Conservation (phyloP, 2,797 vertebrate species). For the Pygocentrus nattereri region DNA sequence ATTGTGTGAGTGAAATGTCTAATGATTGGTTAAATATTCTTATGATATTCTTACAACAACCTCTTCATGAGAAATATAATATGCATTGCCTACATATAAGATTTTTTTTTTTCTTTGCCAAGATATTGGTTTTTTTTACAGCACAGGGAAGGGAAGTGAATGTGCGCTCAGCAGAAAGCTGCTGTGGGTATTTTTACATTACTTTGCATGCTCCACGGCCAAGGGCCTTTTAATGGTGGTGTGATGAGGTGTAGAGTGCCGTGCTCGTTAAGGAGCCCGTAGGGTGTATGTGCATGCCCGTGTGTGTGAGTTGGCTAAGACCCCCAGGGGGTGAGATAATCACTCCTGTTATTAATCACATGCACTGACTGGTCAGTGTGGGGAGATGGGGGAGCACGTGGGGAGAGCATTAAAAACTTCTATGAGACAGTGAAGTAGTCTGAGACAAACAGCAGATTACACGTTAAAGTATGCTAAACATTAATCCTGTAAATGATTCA, state of each 20-base stretch:
- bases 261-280: constrained; percentile 54
- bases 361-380: constrained; percentile 41
- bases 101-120: not conserved
- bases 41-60: not conserved
- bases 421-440: not conserved
- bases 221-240: constrained; percentile 48
- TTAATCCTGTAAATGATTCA: no score
- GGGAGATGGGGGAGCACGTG: constrained; percentile 24
- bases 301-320: constrained; percentile 45
- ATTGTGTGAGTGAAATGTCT: not conserved
- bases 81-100: not conserved
- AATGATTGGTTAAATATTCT: not conserved
- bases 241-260: constrained; percentile 51
- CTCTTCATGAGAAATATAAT: not conserved
- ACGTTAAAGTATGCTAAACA: no score
- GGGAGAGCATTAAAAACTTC: not conserved
- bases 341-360: constrained; percentile 64
- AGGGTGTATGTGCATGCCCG: constrained; percentile 41
- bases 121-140: not conserved
- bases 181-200: constrained; percentile 11
- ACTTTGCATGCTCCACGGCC: constrained; percentile 40
- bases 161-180: not conserved
- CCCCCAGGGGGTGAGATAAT: constrained; percentile 63
- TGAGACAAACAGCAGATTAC: constrained; percentile 12
- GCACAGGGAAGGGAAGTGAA: not conserved